These are phyloP conservation scores for Leucania comma DNA, from an alignment of 2,888 invertebrate species.

Conservation along the genomic window DNA sequence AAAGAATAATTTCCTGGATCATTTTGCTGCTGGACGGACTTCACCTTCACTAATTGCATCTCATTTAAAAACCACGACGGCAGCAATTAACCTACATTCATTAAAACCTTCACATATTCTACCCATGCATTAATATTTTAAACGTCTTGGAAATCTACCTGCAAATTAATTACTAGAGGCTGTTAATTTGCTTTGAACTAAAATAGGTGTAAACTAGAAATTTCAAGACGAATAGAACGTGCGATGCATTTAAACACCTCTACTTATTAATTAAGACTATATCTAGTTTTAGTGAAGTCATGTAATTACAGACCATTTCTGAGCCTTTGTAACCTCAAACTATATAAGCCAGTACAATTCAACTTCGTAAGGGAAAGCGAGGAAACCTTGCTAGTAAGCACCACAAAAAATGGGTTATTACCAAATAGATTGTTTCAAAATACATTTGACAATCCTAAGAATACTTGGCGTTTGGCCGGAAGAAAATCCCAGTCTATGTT, in stretches of 20 bases:
- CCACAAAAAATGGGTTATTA: conserved; percentile 51
- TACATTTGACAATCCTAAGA: conserved; percentile 73
- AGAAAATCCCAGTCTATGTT: conserved; percentile 60
- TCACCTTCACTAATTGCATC: conserved; percentile 81
- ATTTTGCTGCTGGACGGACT: conserved; percentile 69
- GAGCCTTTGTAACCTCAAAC: conserved; percentile 21
- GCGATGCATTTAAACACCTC: conserved; percentile 50
- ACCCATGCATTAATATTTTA: conserved; percentile 53
- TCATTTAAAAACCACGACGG: conserved; percentile 78
- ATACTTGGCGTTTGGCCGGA: conserved; percentile 74
- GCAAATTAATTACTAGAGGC: conserved; percentile 57
- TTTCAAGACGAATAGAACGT: conserved; percentile 50
- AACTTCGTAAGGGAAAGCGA: neutral
- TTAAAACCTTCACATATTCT: conserved; percentile 62
- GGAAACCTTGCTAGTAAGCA: neutral
- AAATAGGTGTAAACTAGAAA: conserved; percentile 57
- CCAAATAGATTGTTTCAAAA: conserved; percentile 77
- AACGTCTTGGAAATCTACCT: conserved; percentile 60
- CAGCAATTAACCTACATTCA: conserved; percentile 83
- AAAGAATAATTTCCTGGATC: conserved; percentile 71
- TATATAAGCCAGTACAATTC: conserved; percentile 32
- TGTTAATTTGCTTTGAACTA: conserved; percentile 64
- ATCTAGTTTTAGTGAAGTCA: conserved; percentile 5
- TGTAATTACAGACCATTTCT: conserved; percentile 52
- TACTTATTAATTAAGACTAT: conserved; percentile 55